Percentiles rank a stretch among this genome's conserved stretches.
Evolutionary conservation across 2,888 invertebrate genomes (phyloP).

Genomic region (Homarus gammarus): DNA sequence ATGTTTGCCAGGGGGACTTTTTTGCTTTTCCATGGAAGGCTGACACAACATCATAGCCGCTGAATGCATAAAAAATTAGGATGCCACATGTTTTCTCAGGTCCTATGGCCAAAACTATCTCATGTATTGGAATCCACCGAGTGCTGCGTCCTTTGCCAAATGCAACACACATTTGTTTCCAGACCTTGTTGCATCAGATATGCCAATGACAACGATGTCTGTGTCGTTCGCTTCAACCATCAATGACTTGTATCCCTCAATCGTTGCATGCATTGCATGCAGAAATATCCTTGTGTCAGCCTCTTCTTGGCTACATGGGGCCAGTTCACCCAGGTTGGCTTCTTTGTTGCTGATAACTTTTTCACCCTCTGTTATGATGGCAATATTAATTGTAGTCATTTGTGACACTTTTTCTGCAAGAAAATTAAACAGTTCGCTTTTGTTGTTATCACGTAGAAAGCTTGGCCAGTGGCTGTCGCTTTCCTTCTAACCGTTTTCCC

Average conservation of each 20-base stretch:
- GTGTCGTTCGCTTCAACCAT: constrained; percentile 19
- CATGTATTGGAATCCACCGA: constrained; percentile 39
- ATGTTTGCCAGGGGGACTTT: no score
- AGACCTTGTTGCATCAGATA: background rate
- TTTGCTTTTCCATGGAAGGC: no score
- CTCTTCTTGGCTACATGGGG: no score
- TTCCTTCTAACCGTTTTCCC: no score
- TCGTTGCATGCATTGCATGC: constrained; percentile 13
- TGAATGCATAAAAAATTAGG: no score
- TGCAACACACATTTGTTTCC: constrained; percentile 37
- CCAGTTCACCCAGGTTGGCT: constrained; percentile 16
- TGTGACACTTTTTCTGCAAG: background rate
- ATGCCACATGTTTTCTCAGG: constrained; percentile 31
- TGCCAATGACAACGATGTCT: constrained; percentile 1
- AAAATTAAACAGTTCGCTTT: no score
- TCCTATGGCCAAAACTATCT: background rate
- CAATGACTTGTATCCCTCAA: constrained; percentile 16
- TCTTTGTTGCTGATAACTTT: no score
- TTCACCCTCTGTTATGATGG: constrained; percentile 9
- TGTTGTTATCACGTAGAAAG: no score
- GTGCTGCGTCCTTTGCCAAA: constrained; percentile 25
- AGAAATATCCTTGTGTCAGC: no score
- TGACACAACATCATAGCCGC: no score
- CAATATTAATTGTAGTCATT: background rate
- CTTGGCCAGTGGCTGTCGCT: no score